Evolutionary conservation across 1,140 invertebrate species (phyloP).

Genomic region (Colletes latitarsis): DNA sequence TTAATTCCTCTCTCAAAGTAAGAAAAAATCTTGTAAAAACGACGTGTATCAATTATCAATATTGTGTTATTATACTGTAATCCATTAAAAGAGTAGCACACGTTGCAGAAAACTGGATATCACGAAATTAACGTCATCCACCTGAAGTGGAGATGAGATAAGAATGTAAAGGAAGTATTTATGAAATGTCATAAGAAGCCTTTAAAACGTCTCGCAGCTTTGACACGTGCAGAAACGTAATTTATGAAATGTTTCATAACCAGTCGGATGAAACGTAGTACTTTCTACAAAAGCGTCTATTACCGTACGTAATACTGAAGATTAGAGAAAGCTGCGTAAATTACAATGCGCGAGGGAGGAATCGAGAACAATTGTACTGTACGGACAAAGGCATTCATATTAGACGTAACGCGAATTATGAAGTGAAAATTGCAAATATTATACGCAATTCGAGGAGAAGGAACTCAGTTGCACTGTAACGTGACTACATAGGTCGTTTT

Average conservation of each 20-base stretch:
- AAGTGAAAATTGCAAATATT: conserved; percentile 23
- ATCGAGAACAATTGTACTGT: not conserved
- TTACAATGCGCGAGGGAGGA: not conserved
- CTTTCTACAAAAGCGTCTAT: conserved; percentile 12
- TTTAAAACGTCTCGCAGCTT: not conserved
- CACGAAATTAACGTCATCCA: not conserved
- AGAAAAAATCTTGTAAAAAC: too few species aligned
- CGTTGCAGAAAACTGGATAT: not conserved
- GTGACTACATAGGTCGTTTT: not conserved
- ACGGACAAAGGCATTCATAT: not conserved
- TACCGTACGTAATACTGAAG: not conserved
- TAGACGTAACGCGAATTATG: conserved; percentile 18
- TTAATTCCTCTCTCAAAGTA: too few species aligned
- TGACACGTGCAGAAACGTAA: not conserved
- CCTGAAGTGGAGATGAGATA: not conserved
- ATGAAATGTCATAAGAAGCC: not conserved
- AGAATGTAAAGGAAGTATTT: not conserved
- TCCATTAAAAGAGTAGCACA: too few species aligned
- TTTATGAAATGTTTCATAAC: not conserved
- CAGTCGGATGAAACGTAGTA: not conserved
- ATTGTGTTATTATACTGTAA: too few species aligned
- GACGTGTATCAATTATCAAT: too few species aligned
- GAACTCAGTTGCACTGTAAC: not conserved
- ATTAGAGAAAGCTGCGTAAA: conserved; percentile 5
- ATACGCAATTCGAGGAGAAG: not conserved